Base-by-base conservation (phyloP, 2,888 invertebrate genomes). In the Gryllus longicercus region DNA sequence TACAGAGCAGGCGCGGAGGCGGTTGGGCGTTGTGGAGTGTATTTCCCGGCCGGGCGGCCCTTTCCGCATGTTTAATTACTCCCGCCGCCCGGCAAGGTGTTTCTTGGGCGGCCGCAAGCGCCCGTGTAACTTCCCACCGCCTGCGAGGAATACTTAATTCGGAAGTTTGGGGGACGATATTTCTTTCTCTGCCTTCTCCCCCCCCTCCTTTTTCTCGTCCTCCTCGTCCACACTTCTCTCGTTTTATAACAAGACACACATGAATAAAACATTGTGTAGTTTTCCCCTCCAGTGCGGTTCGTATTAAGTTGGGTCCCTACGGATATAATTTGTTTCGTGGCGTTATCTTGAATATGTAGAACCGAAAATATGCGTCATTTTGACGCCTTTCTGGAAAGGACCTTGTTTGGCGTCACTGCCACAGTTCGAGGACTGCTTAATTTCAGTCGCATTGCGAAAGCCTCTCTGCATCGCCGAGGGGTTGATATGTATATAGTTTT, bases 331-430 rank as follows among this genome's bases (percentile, higher is more conserved):
- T 38, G 38, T 38, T 63, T 63, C 8, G 63, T 18, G 63, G 14
- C 63, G 14, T 63, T 63, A 63, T 63, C 63, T 63, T 63, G 63
- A n/a, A 63, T n/a, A n/a, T 63, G 63, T 14, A 63, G 63, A 63
- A 63, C 63, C 38, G n/a, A 63, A 63, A 63, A 63, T 63, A 63
- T 63, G 63, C 63, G 63, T 63, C n/a, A 63, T 63, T 63, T 63
- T 63, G 63, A 63, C 14, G 63, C n/a, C n/a, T 63, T n/a, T 63
- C 63, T 63, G 38, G 38, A 38, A 38, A 38, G 38, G 38, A 38
- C 38, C 38, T 38, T 38, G 38, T 38, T 38, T 38, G 38, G 38
- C 38, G 38, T 38, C 38, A 38, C 8, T 38, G 38, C 38, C 38
- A 38, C 38, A 8, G 8, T 38, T 38, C 38, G 38, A 38, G 38